These are phyloP conservation scores for Phylloscopus collybita DNA, from an alignment of 2,797 vertebrate genomes.

Conservation along the genomic window DNA sequence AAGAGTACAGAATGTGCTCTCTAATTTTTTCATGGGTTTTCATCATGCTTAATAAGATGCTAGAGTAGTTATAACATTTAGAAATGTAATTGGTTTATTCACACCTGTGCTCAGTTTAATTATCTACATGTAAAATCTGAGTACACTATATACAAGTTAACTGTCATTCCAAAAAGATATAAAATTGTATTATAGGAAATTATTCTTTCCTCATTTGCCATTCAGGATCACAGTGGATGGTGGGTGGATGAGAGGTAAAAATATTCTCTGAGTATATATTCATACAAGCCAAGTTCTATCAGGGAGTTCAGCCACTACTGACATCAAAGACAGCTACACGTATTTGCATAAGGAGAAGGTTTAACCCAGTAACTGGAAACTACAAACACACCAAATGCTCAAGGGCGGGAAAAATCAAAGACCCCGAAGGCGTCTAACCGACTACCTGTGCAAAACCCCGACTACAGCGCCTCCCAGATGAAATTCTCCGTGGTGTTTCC, in stretches of 20 bases:
- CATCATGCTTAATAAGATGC: neutral
- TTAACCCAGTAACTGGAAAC: neutral
- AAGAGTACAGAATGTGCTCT: neutral
- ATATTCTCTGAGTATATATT: neutral
- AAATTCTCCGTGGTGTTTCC: too few relatives aligned
- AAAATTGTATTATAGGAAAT: neutral
- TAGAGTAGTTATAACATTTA: neutral
- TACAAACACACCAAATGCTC: neutral
- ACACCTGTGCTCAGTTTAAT: neutral
- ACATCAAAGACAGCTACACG: slow-evolving; percentile 11
- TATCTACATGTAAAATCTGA: neutral
- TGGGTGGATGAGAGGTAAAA: neutral
- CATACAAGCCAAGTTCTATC: neutral
- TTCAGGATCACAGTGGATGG: neutral
- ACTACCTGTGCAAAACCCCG: too few relatives aligned
- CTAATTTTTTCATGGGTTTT: neutral
- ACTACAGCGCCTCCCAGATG: too few relatives aligned
- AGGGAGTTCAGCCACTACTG: neutral
- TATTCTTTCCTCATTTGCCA: neutral
- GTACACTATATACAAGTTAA: neutral
- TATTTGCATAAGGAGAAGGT: neutral
- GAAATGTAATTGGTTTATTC: neutral
- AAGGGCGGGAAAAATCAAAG: neutral
- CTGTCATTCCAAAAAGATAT: neutral
- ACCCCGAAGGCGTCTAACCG: too few relatives aligned